Evolutionary conservation across 2,113 vertebrate genomes (phyloP).

Genomic region (Glareola pratincola): DNA sequence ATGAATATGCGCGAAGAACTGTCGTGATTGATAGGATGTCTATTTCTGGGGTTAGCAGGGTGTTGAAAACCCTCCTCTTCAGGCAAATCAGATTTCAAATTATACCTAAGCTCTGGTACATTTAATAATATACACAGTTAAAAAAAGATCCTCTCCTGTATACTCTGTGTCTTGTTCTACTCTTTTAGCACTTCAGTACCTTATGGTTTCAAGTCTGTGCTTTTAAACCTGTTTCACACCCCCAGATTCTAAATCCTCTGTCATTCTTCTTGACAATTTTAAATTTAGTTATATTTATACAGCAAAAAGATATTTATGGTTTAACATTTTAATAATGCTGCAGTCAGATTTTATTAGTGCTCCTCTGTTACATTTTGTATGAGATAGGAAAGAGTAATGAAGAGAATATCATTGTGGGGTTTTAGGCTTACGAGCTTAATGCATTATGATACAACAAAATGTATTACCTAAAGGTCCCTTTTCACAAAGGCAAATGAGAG

Average conservation of each 20-base stretch:
- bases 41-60: conserved; percentile 5
- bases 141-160: conserved; percentile 15
- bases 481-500: not conserved
- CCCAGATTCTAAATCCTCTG: not conserved
- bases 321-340: conserved; percentile 26
- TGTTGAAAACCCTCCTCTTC: not conserved
- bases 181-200: not conserved
- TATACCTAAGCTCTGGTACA: not conserved
- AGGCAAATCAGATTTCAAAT: conserved; percentile 7
- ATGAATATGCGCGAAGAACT: not conserved
- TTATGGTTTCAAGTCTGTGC: not conserved
- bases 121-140: not conserved
- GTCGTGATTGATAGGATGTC: not conserved
- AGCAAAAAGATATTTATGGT: not conserved
- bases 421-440: conserved; percentile 39
- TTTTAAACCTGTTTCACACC: conserved; percentile 14
- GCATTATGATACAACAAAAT: not conserved
- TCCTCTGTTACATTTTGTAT: not conserved
- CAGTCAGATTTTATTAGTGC: conserved; percentile 9
- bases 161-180: not conserved
- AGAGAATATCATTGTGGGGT: not conserved
- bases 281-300: not conserved
- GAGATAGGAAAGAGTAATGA: conserved; percentile 1
- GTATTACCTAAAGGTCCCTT: not conserved
- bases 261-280: not conserved